phyloP scores from a whole-genome alignment of 2,888 invertebrate species.

The Chaetoderma sp. region DNA sequence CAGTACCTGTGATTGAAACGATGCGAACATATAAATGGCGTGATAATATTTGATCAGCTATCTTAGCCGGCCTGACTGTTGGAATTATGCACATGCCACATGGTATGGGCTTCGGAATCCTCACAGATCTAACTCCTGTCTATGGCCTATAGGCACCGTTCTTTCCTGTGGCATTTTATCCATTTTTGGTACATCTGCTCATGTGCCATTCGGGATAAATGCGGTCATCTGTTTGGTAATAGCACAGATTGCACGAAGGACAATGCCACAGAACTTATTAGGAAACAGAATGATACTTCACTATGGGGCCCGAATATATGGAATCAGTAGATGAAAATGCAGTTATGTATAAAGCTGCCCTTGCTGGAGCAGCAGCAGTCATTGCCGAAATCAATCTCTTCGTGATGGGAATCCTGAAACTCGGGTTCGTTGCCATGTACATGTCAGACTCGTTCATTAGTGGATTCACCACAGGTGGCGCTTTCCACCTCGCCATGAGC shows the following conservation, averaged over 20 bases:
- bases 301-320: neutral
- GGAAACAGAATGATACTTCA: neutral
- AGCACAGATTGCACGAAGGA: conserved; percentile 39
- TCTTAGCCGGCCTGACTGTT: conserved; percentile 53
- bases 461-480: conserved; percentile 65
- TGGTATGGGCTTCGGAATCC: conserved; percentile 56
- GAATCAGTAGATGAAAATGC: neutral
- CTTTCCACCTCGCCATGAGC: conserved; percentile 64
- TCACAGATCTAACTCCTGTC: conserved; percentile 51
- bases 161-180: conserved; percentile 54
- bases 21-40: conserved; percentile 42
- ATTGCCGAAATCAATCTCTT: conserved; percentile 57
- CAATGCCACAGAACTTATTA: too few species aligned
- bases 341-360: conserved; percentile 35
- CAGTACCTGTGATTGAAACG: conserved; percentile 39
- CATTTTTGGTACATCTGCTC: conserved; percentile 54
- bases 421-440: conserved; percentile 66
- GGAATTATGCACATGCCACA: conserved; percentile 63
- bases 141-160: conserved; percentile 56
- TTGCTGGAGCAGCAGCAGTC: conserved; percentile 54
- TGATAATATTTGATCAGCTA: conserved; percentile 45
- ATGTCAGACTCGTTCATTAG: conserved; percentile 65
- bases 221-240: conserved; percentile 58
- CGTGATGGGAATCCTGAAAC: conserved; percentile 56
- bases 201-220: conserved; percentile 58